These are phyloP conservation scores for Drosophila borealis DNA, from an alignment of 2,888 invertebrate species.

Conservation along the genomic window DNA sequence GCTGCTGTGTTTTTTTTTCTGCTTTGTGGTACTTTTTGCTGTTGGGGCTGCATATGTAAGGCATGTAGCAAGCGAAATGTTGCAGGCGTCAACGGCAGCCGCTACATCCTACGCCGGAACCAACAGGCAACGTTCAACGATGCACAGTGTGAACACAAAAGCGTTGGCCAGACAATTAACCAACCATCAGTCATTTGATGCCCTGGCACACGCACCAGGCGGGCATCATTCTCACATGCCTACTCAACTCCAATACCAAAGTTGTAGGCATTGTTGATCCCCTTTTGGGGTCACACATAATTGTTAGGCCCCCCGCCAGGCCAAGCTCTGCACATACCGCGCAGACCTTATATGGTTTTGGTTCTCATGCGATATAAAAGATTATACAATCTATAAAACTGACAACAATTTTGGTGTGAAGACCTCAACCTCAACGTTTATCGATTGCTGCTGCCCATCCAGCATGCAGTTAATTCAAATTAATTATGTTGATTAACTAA, in stretches of 20 bases:
- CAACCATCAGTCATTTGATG: constrained; percentile 77
- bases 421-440: not conserved
- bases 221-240: constrained; percentile 39
- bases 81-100: constrained; percentile 73
- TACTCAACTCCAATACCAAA: constrained; percentile 15
- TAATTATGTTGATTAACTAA: constrained; percentile 76
- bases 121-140: constrained; percentile 36
- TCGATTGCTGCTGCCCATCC: constrained; percentile 21
- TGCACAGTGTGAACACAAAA: constrained; percentile 41
- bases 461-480: constrained; percentile 66
- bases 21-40: constrained; percentile 29
- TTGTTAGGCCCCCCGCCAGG: constrained; percentile 56
- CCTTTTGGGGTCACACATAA: constrained; percentile 64
- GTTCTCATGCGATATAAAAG: not conserved
- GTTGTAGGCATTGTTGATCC: constrained; percentile 53
- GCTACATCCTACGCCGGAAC: constrained; percentile 49
- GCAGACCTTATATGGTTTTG: not conserved
- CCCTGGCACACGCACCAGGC: constrained; percentile 66
- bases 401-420: constrained; percentile 1
- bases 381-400: constrained; percentile 15
- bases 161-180: constrained; percentile 77
- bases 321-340: constrained; percentile 12
- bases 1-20: constrained; percentile 14
- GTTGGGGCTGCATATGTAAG: constrained; percentile 61
- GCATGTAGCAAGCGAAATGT: constrained; percentile 73